These are phyloP conservation scores for Ernsta delagoae DNA, from an alignment of 2,888 invertebrate genomes.

Conservation along the genomic window DNA sequence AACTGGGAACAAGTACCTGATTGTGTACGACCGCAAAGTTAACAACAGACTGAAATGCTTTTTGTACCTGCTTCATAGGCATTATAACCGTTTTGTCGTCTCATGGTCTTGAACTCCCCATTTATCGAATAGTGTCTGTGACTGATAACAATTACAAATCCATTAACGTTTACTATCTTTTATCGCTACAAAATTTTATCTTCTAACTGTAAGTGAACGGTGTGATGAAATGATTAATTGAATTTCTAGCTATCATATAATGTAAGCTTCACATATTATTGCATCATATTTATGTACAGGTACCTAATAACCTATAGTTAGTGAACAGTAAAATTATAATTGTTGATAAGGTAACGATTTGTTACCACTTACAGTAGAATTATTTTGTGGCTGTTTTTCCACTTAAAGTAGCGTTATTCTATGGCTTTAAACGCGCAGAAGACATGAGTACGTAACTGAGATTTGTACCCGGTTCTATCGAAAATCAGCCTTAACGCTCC, in stretches of 20 bases:
- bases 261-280: slow-evolving; percentile 7
- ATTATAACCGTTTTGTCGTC: neutral
- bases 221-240: slow-evolving; percentile 3
- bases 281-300: neutral
- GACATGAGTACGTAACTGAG: too few species aligned
- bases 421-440: too few species aligned
- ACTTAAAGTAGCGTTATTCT: too few species aligned
- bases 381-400: too few species aligned
- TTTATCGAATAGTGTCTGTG: slow-evolving; percentile 25
- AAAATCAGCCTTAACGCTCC: too few species aligned
- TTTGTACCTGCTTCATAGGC: too few species aligned
- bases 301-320: neutral
- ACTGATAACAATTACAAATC: slow-evolving; percentile 36
- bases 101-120: slow-evolving; percentile 40
- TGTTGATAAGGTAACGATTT: neutral
- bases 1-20: too few species aligned
- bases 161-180: slow-evolving; percentile 32
- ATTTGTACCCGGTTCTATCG: too few species aligned
- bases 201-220: slow-evolving; percentile 8
- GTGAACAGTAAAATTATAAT: neutral
- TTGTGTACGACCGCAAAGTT: too few species aligned
- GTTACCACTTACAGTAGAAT: neutral
- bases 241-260: slow-evolving; percentile 17
- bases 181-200: slow-evolving; percentile 13
- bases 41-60: too few species aligned